Evolutionary conservation across 2,888 invertebrate genomes (phyloP).

Genomic region (Argyresthia albistria): DNA sequence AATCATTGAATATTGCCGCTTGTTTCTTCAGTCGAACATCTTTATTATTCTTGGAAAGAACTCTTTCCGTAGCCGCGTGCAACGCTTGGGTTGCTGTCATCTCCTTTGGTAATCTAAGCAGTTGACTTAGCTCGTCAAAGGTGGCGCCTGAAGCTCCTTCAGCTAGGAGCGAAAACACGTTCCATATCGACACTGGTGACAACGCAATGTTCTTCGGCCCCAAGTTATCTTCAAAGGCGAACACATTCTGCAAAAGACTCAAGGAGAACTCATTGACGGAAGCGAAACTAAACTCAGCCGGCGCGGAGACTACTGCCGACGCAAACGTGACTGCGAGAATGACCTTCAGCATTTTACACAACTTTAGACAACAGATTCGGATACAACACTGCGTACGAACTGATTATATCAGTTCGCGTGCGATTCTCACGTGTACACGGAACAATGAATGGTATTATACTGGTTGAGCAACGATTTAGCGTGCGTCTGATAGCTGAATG

Average conservation of each 20-base stretch:
- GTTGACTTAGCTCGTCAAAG: conserved; percentile 54
- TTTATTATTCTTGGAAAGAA: conserved; percentile 39
- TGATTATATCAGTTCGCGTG: conserved; percentile 31
- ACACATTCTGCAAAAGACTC: conserved; percentile 45
- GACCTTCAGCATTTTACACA: conserved; percentile 35
- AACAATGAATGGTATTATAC: conserved; percentile 43
- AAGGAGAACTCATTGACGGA: conserved; percentile 49
- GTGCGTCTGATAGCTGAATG: too few species aligned
- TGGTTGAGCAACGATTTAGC: conserved; percentile 20
- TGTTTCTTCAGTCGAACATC: conserved; percentile 44
- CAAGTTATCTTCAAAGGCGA: conserved; percentile 46
- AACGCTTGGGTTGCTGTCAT: conserved; percentile 19
- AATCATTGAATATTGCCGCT: conserved; percentile 44
- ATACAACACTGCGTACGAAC: conserved; percentile 30
- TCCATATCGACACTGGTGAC: conserved; percentile 79
- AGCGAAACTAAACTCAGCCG: conserved; percentile 30
- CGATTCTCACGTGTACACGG: conserved; percentile 36
- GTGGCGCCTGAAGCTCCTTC: conserved; percentile 74
- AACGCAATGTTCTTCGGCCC: conserved; percentile 68
- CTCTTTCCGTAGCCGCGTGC: conserved; percentile 32
- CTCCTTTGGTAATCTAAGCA: conserved; percentile 26
- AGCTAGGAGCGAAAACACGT: conserved; percentile 69
- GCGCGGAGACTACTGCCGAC: conserved; percentile 32
- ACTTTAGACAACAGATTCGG: conserved; percentile 23
- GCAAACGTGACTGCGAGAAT: conserved; percentile 21